Base-by-base conservation (phyloP, 2,797 vertebrate genomes). In the Telmatherina bonti region DNA sequence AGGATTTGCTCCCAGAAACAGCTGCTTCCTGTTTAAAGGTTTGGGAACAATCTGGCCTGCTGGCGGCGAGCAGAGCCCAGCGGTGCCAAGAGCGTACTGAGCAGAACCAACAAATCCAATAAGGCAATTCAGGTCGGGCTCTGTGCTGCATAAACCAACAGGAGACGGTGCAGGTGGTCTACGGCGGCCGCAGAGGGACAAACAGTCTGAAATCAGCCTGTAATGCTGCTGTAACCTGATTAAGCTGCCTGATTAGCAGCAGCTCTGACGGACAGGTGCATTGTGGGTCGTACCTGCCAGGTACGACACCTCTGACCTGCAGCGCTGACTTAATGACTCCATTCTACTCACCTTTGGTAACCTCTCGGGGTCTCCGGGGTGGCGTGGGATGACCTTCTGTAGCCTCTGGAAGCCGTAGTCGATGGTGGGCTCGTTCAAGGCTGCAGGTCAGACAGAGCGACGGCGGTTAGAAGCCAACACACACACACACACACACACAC, bases 351-450 rank as follows among this genome's bases (percentile, higher is more conserved):
- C 96, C 96, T 98, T 98, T 58, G 97, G 97, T 91, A 97, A 93
- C 89, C 97, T 94, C 88, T 98, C 97, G 0, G 97, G 97, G 91
- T 98, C 97, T 13, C 97, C 97, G 0, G 97, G 97, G 77, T 98
- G 97, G 54, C 97, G 93, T 13, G 97, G 97, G 29, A 98, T 97
- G 85, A 98, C 96, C 91, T 98, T 98, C 92, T 98, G 97, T 90
- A 98, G 85, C 89, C 97, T 93, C 94, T 98, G 97, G 93, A 98
- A 98, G 62, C 97, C 97, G 20, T 98, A 98, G 94, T 98, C 97
- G 7, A 98, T 98, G 85, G 97, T 98, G 31, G 97, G 97, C 85
- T 98, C 97, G 4, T 98, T 98, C 91, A 97, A 85, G 49, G 96
- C 96, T 96, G 90, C 2, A 1, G 59, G 67, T 57, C 1, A 61